Conservation (phyloP, 1,140 invertebrate species). For the Tyrophagus putrescentiae region DNA sequence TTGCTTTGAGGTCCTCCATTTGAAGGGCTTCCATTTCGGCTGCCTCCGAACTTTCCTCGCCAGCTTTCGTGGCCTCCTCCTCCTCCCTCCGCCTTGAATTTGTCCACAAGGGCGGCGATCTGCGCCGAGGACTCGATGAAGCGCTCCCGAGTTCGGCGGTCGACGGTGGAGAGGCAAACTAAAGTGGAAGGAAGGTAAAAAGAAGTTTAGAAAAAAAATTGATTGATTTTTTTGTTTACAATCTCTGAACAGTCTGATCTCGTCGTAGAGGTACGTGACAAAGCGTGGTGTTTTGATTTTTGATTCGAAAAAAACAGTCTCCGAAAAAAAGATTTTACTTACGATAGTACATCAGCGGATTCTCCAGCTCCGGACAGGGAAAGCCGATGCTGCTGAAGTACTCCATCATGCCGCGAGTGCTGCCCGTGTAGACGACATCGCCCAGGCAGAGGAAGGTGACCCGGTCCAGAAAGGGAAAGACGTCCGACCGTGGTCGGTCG, state of each 20-base stretch:
- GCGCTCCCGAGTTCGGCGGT: slow-evolving; percentile 64
- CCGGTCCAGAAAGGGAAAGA: slow-evolving; percentile 70
- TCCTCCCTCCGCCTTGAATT: slow-evolving; percentile 74
- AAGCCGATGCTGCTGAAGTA: slow-evolving; percentile 79
- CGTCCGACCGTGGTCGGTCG: slow-evolving; percentile 81
- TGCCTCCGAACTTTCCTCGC: too few relatives aligned
- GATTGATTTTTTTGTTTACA: neutral
- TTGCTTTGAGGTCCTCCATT: slow-evolving; percentile 35
- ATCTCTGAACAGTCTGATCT: neutral
- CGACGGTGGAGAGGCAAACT: slow-evolving; percentile 79
- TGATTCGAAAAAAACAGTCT: neutral
- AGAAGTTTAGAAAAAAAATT: neutral
- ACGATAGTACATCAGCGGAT: slow-evolving; percentile 84
- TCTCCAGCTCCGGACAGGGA: slow-evolving; percentile 74
- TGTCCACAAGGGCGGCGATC: slow-evolving; percentile 73
- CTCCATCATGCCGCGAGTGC: slow-evolving; percentile 70
- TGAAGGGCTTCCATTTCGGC: slow-evolving; percentile 23
- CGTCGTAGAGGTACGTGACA: neutral
- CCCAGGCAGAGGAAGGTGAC: slow-evolving; percentile 70
- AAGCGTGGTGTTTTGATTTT: neutral
- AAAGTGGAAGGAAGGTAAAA: slow-evolving; percentile 13
- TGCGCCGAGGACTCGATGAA: slow-evolving; percentile 83
- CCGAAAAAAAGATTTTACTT: neutral
- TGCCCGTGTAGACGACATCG: slow-evolving; percentile 71
- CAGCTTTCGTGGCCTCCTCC: too few relatives aligned